Evolutionary conservation across 2,113 vertebrate genomes (phyloP), one percentile per base, ranked within the genome.

Genomic region (Psammodynastes pulverulentus): DNA sequence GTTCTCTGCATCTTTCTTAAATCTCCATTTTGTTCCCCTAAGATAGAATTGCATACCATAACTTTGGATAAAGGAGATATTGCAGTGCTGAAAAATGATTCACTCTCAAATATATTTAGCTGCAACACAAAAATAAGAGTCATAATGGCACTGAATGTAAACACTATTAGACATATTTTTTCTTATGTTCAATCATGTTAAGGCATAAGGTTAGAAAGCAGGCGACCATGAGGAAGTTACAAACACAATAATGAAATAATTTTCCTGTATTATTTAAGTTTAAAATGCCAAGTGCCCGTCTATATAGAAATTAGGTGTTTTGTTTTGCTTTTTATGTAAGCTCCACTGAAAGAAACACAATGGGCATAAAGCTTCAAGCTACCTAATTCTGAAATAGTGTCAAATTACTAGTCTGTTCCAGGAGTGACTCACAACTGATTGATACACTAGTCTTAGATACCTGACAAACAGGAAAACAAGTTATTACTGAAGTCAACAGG

Each of bases 201-300:
- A 62, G 9, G 56, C 24, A 62, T 12, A 62, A n/a, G 26, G 10
- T 62, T 62, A 62, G 26, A 62, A 62, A 62, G 3, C 26, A 62
- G 3, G 26, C 29, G 26, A 62, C 26, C 26, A 29, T 12, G 26
- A 2, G 10, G 5, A 79, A 79, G 45, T 89, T 72, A 49, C 48
- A 92, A 72, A 34, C 67, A 91, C 90, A 26, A 26, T 67, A 95
- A 87, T 17, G 72, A 29, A 29, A 67, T 89, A 17, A 84, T 93
- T 34, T 90, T 84, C 0, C 0, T 21, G 48, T 91, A 85, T 91
- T 93, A 94, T 1, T 91, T 49, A 88, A 2, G 85, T 15, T 93
- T 89, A 10, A 4, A 91, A 17, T 5, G 90, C 53, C 24, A 9
- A 91, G 9, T 5, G 90, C 53, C 45, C 3, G 1, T 5, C 21